phyloP scores from a whole-genome alignment of 2,888 invertebrate genomes.

The Protophormia terraenovae region DNA sequence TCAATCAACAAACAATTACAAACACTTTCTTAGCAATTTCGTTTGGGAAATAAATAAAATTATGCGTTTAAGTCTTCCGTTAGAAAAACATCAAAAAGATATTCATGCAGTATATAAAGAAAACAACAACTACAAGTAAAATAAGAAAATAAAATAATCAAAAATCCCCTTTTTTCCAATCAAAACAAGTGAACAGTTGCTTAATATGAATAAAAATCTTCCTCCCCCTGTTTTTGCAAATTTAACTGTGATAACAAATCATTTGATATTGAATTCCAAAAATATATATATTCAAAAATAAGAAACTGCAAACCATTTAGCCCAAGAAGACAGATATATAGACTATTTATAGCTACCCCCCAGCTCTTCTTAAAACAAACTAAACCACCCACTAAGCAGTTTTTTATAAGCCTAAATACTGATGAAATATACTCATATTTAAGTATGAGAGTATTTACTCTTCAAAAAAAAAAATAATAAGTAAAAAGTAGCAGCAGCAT shows the following conservation, averaged over 20 bases:
- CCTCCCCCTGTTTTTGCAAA: not conserved
- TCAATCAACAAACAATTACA: slow-evolving; percentile 77
- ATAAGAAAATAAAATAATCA: slow-evolving; percentile 19
- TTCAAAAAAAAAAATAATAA: not conserved
- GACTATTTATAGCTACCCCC: too few species aligned
- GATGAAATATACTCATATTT: not conserved
- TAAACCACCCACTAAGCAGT: slow-evolving; percentile 10
- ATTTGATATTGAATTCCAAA: slow-evolving; percentile 56
- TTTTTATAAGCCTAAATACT: not conserved
- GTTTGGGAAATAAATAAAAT: slow-evolving; percentile 52
- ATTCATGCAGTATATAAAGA: not conserved
- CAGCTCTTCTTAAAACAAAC: not conserved
- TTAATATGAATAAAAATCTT: not conserved
- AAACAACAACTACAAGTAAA: too few species aligned
- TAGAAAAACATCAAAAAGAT: slow-evolving; percentile 48
- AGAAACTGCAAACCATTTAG: slow-evolving; percentile 32
- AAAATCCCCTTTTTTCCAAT: slow-evolving; percentile 1
- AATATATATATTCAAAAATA: slow-evolving; percentile 23
- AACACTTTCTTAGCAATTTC: slow-evolving; percentile 43
- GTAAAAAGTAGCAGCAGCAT: not conserved
- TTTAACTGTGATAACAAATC: slow-evolving; percentile 39
- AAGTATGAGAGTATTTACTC: not conserved
- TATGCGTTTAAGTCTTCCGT: slow-evolving; percentile 49
- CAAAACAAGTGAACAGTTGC: not conserved
- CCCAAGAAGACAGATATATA: slow-evolving; percentile 2